These are phyloP conservation scores for Platycnemis pennipes DNA, from an alignment of 2,888 invertebrate genomes.

Conservation along the genomic window DNA sequence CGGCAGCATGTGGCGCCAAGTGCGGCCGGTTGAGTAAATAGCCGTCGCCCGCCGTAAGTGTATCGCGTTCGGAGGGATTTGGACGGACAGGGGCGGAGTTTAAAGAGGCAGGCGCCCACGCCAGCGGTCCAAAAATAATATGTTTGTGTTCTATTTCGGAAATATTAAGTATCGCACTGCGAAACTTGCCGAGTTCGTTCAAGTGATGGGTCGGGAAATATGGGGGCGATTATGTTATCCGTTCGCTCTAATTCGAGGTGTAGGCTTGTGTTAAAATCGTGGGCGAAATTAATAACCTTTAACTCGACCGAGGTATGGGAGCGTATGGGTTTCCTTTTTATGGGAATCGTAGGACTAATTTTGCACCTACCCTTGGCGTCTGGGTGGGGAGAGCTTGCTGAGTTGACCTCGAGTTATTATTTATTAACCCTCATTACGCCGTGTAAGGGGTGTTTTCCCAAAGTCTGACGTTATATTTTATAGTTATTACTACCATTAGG, in stretches of 20 bases:
- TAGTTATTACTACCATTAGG: too few species aligned
- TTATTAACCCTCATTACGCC: neutral
- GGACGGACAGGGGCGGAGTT: neutral
- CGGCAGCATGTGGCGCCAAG: constrained; percentile 13
- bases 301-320: neutral
- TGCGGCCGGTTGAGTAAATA: neutral
- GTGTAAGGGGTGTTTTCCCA: neutral
- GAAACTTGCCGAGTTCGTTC: neutral
- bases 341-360: neutral
- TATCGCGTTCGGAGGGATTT: constrained; percentile 25
- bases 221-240: neutral
- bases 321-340: neutral
- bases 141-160: constrained; percentile 39
- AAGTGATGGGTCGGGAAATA: neutral
- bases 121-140: constrained; percentile 16
- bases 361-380: neutral
- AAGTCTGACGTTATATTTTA: too few species aligned
- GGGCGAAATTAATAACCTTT: neutral
- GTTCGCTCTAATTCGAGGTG: neutral
- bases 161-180: constrained; percentile 33
- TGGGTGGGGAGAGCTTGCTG: neutral
- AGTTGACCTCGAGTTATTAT: neutral
- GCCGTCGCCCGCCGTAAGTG: neutral
- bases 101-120: neutral
- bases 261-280: neutral